Percentiles rank a stretch among this genome's conserved stretches.
phyloP scores from a whole-genome alignment of 2,888 invertebrate genomes.

The Drosophila prolongata region DNA sequence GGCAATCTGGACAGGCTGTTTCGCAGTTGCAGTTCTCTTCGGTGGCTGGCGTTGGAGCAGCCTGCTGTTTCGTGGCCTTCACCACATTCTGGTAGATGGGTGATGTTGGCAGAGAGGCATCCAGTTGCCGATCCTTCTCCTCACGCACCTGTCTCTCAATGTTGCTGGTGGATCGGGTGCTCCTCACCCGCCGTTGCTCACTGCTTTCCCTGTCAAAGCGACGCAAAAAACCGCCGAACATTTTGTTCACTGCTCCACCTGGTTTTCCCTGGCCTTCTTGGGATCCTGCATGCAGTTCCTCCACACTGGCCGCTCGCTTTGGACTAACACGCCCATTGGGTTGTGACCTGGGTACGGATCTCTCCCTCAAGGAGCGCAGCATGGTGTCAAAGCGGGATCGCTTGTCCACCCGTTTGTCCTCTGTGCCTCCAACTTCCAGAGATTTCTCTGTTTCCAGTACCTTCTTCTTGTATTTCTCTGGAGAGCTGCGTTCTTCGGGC shows the following conservation, averaged over 20 bases:
- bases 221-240: conserved; percentile 91
- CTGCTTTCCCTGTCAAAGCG: conserved; percentile 88
- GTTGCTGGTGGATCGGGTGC: conserved; percentile 82
- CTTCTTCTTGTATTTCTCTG: conserved; percentile 80
- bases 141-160: conserved; percentile 82
- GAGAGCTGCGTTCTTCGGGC: conserved; percentile 53
- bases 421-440: conserved; percentile 28
- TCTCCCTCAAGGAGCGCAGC: conserved; percentile 87
- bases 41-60: neutral
- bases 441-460: conserved; percentile 52
- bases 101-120: conserved; percentile 54
- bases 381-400: conserved; percentile 86
- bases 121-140: conserved; percentile 49
- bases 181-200: conserved; percentile 82
- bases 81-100: conserved; percentile 76
- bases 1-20: conserved; percentile 66
- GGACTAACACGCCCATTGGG: conserved; percentile 86
- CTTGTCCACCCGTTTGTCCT: conserved; percentile 77
- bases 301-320: conserved; percentile 90
- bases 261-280: conserved; percentile 85
- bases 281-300: conserved; percentile 86
- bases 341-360: conserved; percentile 87
- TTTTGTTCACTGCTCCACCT: conserved; percentile 88
- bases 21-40: conserved; percentile 73
- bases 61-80: conserved; percentile 30